Percentiles rank a stretch among this genome's conserved stretches.
phyloP scores from a whole-genome alignment of 2,113 vertebrate genomes.

The Petrocephalus zakoni region DNA sequence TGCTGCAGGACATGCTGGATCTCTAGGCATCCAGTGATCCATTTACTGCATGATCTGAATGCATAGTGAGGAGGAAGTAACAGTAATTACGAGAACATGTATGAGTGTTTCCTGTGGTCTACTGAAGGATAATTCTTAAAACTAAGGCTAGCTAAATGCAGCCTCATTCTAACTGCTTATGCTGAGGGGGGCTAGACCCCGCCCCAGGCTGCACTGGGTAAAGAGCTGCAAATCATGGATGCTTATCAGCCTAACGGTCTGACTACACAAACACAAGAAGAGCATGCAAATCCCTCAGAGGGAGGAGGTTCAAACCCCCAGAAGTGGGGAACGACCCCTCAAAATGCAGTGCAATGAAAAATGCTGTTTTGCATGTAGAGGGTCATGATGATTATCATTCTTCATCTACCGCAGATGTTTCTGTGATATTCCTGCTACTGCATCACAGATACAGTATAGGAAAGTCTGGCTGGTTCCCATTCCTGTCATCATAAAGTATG shows the following conservation, averaged over 20 bases:
- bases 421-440: background rate
- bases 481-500: too few relatives aligned
- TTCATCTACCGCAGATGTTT: background rate
- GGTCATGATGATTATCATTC: background rate
- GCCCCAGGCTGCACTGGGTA: background rate
- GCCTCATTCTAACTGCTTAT: background rate
- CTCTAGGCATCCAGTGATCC: background rate
- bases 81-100: background rate
- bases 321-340: too few relatives aligned
- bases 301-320: background rate
- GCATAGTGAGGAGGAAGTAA: background rate
- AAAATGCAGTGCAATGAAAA: background rate
- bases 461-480: background rate
- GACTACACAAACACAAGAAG: background rate
- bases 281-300: background rate
- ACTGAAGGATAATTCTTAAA: background rate
- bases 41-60: background rate
- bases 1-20: background rate
- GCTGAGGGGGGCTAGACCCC: background rate
- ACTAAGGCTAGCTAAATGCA: background rate
- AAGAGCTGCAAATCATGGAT: background rate
- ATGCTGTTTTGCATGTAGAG: background rate
- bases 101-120: background rate
- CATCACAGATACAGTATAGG: background rate
- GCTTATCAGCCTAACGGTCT: background rate